A percentile compares a stretch with the other conserved stretches of the same genome.
These are phyloP conservation scores for Gnatocerus cornutus DNA, from an alignment of 2,888 invertebrate genomes.

Conservation along the genomic window DNA sequence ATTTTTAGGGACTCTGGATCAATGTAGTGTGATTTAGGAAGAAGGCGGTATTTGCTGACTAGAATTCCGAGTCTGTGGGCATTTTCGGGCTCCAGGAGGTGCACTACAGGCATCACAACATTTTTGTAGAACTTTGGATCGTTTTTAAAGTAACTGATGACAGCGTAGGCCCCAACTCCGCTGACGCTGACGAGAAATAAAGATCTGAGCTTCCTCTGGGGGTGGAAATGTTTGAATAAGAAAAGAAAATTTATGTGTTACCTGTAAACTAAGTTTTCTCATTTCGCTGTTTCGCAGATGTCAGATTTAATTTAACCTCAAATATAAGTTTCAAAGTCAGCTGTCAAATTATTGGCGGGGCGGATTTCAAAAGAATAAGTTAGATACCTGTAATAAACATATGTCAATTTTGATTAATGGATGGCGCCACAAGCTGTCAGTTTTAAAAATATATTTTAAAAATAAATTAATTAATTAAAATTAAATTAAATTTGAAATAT, in stretches of 20 bases:
- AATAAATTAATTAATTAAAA: too few species aligned
- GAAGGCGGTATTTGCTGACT: conserved; percentile 83
- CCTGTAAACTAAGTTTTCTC: neutral
- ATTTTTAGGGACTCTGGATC: conserved; percentile 82
- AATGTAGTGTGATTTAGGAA: conserved; percentile 75
- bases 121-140: conserved; percentile 86
- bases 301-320: too few species aligned
- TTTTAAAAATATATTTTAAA: too few species aligned
- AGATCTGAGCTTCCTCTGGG: conserved; percentile 80
- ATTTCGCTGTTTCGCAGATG: neutral
- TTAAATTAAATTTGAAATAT: too few species aligned
- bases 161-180: conserved; percentile 79
- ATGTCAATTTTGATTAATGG: too few species aligned
- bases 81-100: conserved; percentile 84
- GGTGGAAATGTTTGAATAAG: neutral
- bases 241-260: neutral
- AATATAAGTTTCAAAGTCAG: too few species aligned
- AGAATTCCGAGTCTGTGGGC: conserved; percentile 87
- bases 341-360: too few species aligned
- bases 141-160: conserved; percentile 81
- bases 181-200: conserved; percentile 78
- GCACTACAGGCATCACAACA: conserved; percentile 81
- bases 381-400: too few species aligned
- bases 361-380: too few species aligned
- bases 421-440: too few species aligned